Conservation (phyloP, 2,888 invertebrate genomes). For the Ectobius pallidus region DNA sequence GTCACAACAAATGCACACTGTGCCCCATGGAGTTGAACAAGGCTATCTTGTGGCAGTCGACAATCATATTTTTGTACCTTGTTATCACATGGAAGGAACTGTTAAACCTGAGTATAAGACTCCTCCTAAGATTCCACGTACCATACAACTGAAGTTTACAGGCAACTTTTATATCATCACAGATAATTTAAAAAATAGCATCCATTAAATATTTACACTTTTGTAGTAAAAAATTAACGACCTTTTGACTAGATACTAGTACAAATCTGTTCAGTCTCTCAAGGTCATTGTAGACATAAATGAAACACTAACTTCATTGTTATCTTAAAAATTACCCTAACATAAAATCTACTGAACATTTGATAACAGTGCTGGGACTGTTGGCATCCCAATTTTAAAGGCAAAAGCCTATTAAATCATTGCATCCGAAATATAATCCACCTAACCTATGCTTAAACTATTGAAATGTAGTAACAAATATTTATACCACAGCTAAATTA, state of each 20-base stretch:
- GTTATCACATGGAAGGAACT: slow-evolving; percentile 46
- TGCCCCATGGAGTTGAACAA: slow-evolving; percentile 12
- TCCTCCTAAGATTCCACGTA: slow-evolving; percentile 25
- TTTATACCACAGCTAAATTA: slow-evolving; percentile 29
- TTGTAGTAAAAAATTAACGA: slow-evolving; percentile 43
- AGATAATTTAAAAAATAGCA: slow-evolving; percentile 46
- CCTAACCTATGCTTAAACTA: slow-evolving; percentile 35
- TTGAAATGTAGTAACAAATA: slow-evolving; percentile 34
- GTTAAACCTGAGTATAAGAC: slow-evolving; percentile 42
- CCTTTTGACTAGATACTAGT: slow-evolving; percentile 45
- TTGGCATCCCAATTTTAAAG: slow-evolving; percentile 18
- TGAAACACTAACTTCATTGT: slow-evolving; percentile 45
- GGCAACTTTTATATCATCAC: slow-evolving; percentile 45
- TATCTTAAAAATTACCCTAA: slow-evolving; percentile 24
- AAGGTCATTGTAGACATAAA: slow-evolving; percentile 39
- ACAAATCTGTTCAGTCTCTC: slow-evolving; percentile 43
- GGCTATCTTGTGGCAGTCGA: slow-evolving; percentile 39
- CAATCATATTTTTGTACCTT: slow-evolving; percentile 44
- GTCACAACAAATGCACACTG: slow-evolving; percentile 28
- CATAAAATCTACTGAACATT: slow-evolving; percentile 17
- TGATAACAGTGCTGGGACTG: slow-evolving; percentile 8
- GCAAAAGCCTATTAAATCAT: slow-evolving; percentile 21
- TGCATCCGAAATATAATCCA: slow-evolving; percentile 32
- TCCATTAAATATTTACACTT: slow-evolving; percentile 42
- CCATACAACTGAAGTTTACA: slow-evolving; percentile 45